Evolutionary conservation across 2,888 invertebrate species (phyloP), one percentile per base, ranked within the genome.

Genomic region (Nymphalis c-album): DNA sequence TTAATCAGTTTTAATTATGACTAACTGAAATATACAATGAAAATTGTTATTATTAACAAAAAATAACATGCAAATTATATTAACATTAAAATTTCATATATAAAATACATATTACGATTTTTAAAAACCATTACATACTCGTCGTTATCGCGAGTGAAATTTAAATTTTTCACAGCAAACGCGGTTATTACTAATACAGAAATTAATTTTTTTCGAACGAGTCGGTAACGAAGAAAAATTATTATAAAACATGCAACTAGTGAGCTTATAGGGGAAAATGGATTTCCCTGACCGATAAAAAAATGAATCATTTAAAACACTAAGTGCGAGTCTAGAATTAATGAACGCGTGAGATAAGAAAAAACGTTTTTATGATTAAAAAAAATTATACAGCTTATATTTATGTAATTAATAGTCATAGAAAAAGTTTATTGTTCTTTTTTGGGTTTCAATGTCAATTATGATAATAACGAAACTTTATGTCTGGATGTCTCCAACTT

Each of bases 171-270:
- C 62, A 60, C 61, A 72, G 64, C 66, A 59, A 58, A 67, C 71
- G 61, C 76, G 72, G 73, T 70, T 71, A 75, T 76, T 75, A 75
- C 69, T 74, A 77, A 79, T 78, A 78, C 77, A 83, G 80, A 85
- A 84, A 84, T 85, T 86, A 82, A 86, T 86, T 87, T 84, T 82
- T 76, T 79, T 80, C 26, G 2, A 83, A 85, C 84, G 79, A 77
- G 78, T 79, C 69, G 76, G 78, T 81, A 82, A 82, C 78, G 71
- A 81, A 78, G 80, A 84, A 76, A 85, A 84, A 87, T 84, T 83
- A 83, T 82, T 76, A 74, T 77, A 77, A 73, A 77, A 79, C 86
- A 86, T 86, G 85, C 85, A 78, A 85, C 80, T 60, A 20, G 60
- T 51, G 65, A 63, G 62, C 66, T 53, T 67, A 55, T 60, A 62